Evolutionary conservation across 2,113 vertebrate species (phyloP), one percentile per base, ranked within the genome.

Genomic region (Chlorocebus sabaeus): DNA sequence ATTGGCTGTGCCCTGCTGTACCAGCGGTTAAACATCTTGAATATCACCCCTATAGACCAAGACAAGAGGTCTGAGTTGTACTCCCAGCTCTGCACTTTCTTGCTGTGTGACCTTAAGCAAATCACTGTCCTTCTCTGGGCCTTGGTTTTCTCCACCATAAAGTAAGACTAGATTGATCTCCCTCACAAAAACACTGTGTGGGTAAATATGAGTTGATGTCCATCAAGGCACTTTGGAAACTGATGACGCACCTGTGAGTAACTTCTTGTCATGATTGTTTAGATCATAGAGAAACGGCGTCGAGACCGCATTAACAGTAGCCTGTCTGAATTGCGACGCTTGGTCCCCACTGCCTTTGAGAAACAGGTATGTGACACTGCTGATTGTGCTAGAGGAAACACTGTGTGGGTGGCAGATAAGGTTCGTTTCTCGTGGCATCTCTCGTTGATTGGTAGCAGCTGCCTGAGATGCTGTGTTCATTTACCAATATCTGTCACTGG

Each of bases 251-350:
- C 57, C 38, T 30, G 0, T 0, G 3, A 9, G 9, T 43, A 59
- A 78, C 57, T 12, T 68, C 52, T 48, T 38, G 20, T 76, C 38
- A 0, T 61, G 75, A 7, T 43, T 43, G 93, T 59, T 27, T 95
- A 99, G 99, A 99, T 99, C 97, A 99, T 99, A 57, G 99, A 99
- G 98, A 99, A 99, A 98, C 98, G 99, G 79, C 99, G 99, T 79
- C 98, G 99, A 0, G 99, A 99, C 98, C 99, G 99, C 13, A 99
- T 99, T 98, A 99, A 99, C 98, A 99, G 99, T 98, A 99, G 99
- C 98, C 99, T 99, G 81, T 99, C 99, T 0, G 99, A 99, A 95
- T 98, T 99, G 80, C 99, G 99, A 96, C 99, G 99, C 91, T 98
- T 99, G 80, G 99, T 99, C 73, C 99, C 99, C 97, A 99, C 99